These are phyloP conservation scores for Stenurella melanura DNA, from an alignment of 2,888 invertebrate species.

Conservation along the genomic window DNA sequence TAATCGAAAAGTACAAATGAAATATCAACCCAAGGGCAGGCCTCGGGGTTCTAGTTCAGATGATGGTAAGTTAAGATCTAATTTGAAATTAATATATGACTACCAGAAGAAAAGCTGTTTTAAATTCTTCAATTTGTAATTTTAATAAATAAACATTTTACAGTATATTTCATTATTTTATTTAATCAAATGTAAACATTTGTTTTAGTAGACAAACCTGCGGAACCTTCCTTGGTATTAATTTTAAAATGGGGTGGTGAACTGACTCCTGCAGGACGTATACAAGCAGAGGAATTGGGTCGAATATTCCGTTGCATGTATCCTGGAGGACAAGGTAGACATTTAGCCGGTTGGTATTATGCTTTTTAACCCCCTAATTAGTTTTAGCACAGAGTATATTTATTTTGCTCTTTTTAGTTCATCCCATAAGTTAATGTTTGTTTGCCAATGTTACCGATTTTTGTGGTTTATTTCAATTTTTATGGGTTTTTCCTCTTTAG, in stretches of 20 bases:
- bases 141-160: neutral
- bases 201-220: slow-evolving; percentile 83
- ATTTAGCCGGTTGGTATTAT: slow-evolving; percentile 82
- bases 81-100: neutral
- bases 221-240: slow-evolving; percentile 95
- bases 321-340: slow-evolving; percentile 96
- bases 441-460: slow-evolving; percentile 38
- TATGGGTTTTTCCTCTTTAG: slow-evolving; percentile 1
- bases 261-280: slow-evolving; percentile 96
- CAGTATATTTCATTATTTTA: neutral
- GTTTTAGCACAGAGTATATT: slow-evolving; percentile 53
- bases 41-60: slow-evolving; percentile 94
- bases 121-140: too few relatives aligned
- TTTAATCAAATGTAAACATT: slow-evolving; percentile 40
- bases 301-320: slow-evolving; percentile 99
- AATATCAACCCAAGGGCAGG: slow-evolving; percentile 96
- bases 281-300: slow-evolving; percentile 98
- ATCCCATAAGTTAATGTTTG: slow-evolving; percentile 42
- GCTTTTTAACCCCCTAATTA: slow-evolving; percentile 63
- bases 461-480: slow-evolving; percentile 48
- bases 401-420: slow-evolving; percentile 52
- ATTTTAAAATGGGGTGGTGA: slow-evolving; percentile 99
- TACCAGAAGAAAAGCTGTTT: neutral
- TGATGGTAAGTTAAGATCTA: slow-evolving; percentile 83
- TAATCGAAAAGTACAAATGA: slow-evolving; percentile 99